Evolutionary conservation across 2,797 vertebrate genomes (phyloP).

Genomic region (Cynopterus sphinx): DNA sequence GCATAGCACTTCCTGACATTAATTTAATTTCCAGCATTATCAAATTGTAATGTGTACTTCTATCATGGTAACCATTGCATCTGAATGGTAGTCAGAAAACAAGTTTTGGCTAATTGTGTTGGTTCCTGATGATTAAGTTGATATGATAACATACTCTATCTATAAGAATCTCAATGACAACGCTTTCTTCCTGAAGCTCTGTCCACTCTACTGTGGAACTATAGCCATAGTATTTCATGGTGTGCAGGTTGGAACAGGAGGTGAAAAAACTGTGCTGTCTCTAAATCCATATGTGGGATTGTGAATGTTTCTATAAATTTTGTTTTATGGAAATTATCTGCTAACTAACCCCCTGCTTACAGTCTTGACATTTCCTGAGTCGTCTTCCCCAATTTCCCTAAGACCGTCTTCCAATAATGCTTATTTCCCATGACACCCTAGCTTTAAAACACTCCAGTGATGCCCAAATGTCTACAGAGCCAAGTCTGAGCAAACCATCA

Average conservation of each 20-base stretch:
- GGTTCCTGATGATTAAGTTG: background rate
- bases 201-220: background rate
- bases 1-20: background rate
- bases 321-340: background rate
- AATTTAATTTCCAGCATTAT: background rate
- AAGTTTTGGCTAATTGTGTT: background rate
- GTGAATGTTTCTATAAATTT: background rate
- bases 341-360: background rate
- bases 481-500: background rate
- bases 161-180: background rate
- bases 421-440: background rate
- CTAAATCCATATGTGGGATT: background rate
- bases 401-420: background rate
- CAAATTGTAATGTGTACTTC: background rate
- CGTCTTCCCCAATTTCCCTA: background rate
- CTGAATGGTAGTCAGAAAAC: background rate
- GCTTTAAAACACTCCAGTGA: background rate
- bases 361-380: background rate
- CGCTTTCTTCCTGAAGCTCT: background rate
- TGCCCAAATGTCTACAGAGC: background rate
- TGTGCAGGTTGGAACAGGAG: background rate
- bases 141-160: background rate
- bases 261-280: background rate
- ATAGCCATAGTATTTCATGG: background rate
- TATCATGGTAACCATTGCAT: background rate